phyloP scores from a whole-genome alignment of 2,113 vertebrate genomes.

The Paralichthys olivaceus region DNA sequence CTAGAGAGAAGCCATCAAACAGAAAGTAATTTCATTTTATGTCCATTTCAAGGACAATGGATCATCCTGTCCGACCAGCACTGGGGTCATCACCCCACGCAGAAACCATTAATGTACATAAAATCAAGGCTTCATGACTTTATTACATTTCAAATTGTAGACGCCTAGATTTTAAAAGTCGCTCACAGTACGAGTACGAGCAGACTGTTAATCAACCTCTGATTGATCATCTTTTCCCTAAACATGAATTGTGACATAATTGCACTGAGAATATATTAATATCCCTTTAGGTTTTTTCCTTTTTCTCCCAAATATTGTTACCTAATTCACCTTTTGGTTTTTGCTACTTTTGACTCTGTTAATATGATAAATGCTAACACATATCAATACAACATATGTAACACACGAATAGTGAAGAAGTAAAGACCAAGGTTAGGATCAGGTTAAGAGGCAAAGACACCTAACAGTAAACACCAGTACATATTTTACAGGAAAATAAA shows the following conservation, averaged over 20 bases:
- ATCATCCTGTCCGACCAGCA: constrained; percentile 37
- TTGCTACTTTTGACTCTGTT: no score
- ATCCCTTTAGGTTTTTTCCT: background rate
- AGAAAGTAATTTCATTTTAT: constrained; percentile 64
- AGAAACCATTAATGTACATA: constrained; percentile 17
- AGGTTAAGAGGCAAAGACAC: no score
- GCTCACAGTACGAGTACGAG: background rate
- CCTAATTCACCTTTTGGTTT: no score
- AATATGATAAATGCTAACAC: no score
- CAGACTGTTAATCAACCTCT: background rate
- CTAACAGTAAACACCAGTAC: background rate
- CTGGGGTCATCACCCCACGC: background rate
- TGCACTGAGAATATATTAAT: background rate
- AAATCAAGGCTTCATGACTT: constrained; percentile 4
- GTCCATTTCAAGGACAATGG: constrained; percentile 54
- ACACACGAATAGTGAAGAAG: no score
- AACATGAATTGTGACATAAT: background rate
- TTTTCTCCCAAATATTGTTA: no score
- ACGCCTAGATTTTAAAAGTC: background rate
- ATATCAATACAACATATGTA: no score
- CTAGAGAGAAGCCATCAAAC: constrained; percentile 46
- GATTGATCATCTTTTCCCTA: background rate
- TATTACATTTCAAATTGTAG: background rate
- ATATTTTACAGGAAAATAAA: background rate
- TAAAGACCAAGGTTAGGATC: no score